Evolutionary conservation across 2,888 invertebrate genomes (phyloP).

Genomic region (Sycophila texana): DNA sequence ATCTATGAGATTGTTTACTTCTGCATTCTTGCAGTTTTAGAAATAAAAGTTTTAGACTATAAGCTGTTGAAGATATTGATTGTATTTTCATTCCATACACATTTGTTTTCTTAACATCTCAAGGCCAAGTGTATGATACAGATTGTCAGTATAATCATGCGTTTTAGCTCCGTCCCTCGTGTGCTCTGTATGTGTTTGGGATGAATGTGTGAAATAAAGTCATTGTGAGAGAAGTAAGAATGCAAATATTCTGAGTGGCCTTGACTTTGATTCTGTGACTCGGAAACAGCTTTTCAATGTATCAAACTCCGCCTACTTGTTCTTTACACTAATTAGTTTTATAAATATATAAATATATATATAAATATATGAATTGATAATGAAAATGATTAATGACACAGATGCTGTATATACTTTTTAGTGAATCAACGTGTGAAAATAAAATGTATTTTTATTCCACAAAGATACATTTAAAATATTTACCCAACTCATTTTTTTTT

Average conservation of each 20-base stretch:
- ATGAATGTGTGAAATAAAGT: conserved; percentile 56
- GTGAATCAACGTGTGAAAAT: conserved; percentile 75
- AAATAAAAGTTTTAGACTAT: conserved; percentile 48
- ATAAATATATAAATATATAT: conserved; percentile 65
- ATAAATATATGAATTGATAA: conserved; percentile 61
- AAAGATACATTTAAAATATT: conserved; percentile 33
- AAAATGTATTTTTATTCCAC: conserved; percentile 76
- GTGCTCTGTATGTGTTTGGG: conserved; percentile 58
- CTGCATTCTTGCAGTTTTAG: conserved; percentile 32
- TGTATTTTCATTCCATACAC: conserved; percentile 46
- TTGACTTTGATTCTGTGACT: conserved; percentile 70
- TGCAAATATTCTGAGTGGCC: conserved; percentile 69
- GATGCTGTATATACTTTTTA: conserved; percentile 75
- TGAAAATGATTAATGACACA: conserved; percentile 69
- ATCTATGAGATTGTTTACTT: conserved; percentile 34
- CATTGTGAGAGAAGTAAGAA: conserved; percentile 52
- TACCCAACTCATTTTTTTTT: conserved; percentile 14
- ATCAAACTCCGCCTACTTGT: conserved; percentile 65
- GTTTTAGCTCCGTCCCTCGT: conserved; percentile 73
- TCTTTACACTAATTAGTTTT: conserved; percentile 70
- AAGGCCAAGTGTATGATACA: conserved; percentile 57
- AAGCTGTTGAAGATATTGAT: conserved; percentile 28
- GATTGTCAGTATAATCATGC: conserved; percentile 64
- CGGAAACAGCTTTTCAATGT: conserved; percentile 63
- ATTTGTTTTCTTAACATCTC: conserved; percentile 25